Evolutionary conservation across 2,888 invertebrate genomes (phyloP), one percentile per base, ranked within the genome.

Genomic region (Smittia sp.): DNA sequence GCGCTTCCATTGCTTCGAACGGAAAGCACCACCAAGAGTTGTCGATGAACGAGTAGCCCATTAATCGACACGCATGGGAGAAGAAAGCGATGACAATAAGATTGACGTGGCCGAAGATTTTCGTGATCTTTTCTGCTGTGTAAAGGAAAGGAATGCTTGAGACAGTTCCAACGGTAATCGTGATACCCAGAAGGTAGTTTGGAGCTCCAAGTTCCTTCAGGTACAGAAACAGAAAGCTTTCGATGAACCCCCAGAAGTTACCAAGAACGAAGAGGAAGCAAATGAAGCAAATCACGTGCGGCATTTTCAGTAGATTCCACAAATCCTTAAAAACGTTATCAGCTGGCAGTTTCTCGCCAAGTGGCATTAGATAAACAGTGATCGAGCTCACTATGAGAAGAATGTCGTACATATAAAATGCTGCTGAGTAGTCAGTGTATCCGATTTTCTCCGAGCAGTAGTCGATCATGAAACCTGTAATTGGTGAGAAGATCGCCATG

Each of bases 1-100:
- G 82, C 0, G 93, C 90, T 81, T 93, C 93, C 87, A 93, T 88
- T 0, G 92, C 92, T 82, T 93, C 93, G 78, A 93, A 93, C 0
- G 93, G 93, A 77, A 93, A 92, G 79, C 92, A 92, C 92, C 92
- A 92, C 92, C 92, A 93, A 6, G 93, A 91, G 79, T 89, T 90
- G 2, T 90, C 90, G 77, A 93, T 93, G 79, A 91, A 89, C 18
- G 93, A 93, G 82, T 94, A 94, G 75, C 92, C 92, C 77, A 92
- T 89, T 74, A 92, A 85, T 77, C 93, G 86, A 74, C 90, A 88
- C 73, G 92, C 90, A 83, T 94, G 93, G 77, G 92, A 90, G 83
- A 92, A 89, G 84, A 93, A 92, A 75, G 93, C 92, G 75, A 92
- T 85, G 76, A 93, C 89, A 81, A 94, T 90, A 78, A 93, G 87